Evolutionary conservation across 2,113 vertebrate species (phyloP).

Genomic region (Bubo blakistoni): DNA sequence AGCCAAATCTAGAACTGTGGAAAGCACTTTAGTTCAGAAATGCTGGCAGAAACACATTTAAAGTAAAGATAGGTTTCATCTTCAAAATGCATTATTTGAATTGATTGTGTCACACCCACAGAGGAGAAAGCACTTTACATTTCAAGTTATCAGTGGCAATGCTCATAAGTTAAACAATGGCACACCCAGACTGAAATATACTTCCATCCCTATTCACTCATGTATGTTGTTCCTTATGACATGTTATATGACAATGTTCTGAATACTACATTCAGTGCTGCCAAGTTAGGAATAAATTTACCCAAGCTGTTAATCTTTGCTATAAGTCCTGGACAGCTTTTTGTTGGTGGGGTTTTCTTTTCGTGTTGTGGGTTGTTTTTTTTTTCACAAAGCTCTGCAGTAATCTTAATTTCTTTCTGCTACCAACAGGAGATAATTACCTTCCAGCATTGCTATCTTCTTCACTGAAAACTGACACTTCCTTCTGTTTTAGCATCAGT

Average conservation of each 20-base stretch:
- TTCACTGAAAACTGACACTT: slow-evolving; percentile 12
- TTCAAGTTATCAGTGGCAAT: neutral
- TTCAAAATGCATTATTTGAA: neutral
- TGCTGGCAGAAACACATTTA: neutral
- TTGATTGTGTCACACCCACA: neutral
- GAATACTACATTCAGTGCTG: neutral
- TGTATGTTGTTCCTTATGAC: neutral
- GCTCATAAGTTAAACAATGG: neutral
- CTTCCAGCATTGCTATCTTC: slow-evolving; percentile 3
- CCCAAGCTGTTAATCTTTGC: neutral
- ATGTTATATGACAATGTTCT: neutral
- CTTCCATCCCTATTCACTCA: neutral
- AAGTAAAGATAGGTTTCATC: neutral
- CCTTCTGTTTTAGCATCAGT: slow-evolving; percentile 42
- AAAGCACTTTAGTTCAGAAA: neutral
- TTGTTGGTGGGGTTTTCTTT: neutral
- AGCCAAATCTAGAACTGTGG: neutral
- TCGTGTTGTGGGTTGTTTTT: neutral
- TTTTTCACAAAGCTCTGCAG: neutral
- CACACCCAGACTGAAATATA: neutral
- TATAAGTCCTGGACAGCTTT: neutral
- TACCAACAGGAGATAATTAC: slow-evolving; percentile 22
- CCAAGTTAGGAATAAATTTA: slow-evolving; percentile 24
- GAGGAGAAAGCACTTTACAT: neutral
- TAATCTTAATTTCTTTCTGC: slow-evolving; percentile 1